Conservation (phyloP, 1,140 invertebrate genomes). For the Drosophila sulfurigaster region DNA sequence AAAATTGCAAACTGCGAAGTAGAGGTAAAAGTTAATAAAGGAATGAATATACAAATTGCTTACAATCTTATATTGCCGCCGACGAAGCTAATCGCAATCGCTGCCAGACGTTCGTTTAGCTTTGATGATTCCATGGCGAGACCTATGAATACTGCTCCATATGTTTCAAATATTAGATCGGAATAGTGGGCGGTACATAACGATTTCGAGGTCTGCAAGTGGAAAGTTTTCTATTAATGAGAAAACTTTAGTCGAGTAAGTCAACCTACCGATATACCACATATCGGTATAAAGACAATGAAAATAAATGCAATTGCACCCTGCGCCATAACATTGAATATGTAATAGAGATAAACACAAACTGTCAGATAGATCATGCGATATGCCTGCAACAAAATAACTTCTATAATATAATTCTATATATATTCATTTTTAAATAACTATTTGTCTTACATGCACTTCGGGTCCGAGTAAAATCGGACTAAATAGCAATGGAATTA, state of each 20-base stretch:
- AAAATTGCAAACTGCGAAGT: constrained; percentile 41
- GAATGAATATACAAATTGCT: not conserved
- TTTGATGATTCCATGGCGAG: constrained; percentile 54
- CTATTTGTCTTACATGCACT: constrained; percentile 21
- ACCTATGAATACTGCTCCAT: constrained; percentile 38
- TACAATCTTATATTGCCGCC: constrained; percentile 39
- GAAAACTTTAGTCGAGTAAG: not conserved
- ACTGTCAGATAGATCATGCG: constrained; percentile 47
- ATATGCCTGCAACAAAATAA: constrained; percentile 13
- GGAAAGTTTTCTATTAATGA: not conserved
- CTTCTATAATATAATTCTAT: not conserved
- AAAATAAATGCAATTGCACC: constrained; percentile 58
- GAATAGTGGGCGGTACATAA: constrained; percentile 40
- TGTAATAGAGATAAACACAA: constrained; percentile 50
- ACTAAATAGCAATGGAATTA: constrained; percentile 41
- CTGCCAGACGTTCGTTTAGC: constrained; percentile 43
- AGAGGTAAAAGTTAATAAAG: not conserved
- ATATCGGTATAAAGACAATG: constrained; percentile 43
- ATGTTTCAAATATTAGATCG: constrained; percentile 47
- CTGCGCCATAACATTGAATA: constrained; percentile 55
- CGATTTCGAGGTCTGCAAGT: constrained; percentile 7
- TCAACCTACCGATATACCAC: constrained; percentile 38
- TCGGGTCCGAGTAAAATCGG: constrained; percentile 41
- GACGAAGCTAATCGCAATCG: not conserved
- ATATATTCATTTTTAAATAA: not conserved